Evolutionary conservation across 2,797 vertebrate species (phyloP), one percentile per base, ranked within the genome.

Genomic region (Gambusia yucatana): DNA sequence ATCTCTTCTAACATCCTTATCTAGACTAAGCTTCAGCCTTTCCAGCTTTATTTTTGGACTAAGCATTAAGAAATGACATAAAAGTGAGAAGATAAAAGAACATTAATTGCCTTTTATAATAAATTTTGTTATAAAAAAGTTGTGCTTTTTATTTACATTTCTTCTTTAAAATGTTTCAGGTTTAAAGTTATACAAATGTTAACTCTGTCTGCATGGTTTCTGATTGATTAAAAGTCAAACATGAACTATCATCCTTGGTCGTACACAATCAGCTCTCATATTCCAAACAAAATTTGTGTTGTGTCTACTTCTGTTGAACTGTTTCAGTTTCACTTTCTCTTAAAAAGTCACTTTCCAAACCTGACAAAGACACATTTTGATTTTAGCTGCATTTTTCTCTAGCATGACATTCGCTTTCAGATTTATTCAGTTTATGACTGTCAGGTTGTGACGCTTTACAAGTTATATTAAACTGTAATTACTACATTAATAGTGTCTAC

Each of bases 281-380:
- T 82, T 61, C 25, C 13, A 63, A 78, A 73, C 44, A 50, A 22
- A 13, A 50, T 22, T 33, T 14, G 43, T 43, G 9, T 73, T 69
- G 3, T 67, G 48, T 36, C 70, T 52, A n/a, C 46, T 72, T 72
- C 17, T 0, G 55, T 14, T 22, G 9, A 3, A 72, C 4, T 22
- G 20, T 63, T 48, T 71, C 46, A 69, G 61, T 75, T 80, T 50
- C 43, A 41, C 33, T 73, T 72, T 76, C 44, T 39, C 59, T 3
- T n/a, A n/a, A 30, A 48, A 69, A 41, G 63, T 25, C 33, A 22
- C 63, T 39, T 57, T 9, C 4, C 25, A 39, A 39, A 20, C 61
- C 30, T 55, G 9, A 43, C 22, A 47, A 48, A 48, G 25, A 30
- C 17, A 20, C 43, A 44, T 25, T 16, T 43, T 30, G 0, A 50